Evolutionary conservation across 2,113 vertebrate species (phyloP).

Genomic region (Mionectes macconnelli): DNA sequence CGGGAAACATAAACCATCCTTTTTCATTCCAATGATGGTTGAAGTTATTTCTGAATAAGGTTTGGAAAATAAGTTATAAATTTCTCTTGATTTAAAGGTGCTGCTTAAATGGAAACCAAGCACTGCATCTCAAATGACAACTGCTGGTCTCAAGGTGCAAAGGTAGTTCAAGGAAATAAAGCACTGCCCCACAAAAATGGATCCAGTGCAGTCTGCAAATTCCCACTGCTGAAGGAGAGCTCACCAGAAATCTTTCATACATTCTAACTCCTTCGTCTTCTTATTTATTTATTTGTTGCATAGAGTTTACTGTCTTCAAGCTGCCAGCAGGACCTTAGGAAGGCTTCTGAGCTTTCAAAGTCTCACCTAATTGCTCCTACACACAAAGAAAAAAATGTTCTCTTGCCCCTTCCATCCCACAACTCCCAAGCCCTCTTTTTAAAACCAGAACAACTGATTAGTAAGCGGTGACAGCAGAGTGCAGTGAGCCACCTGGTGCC

Average conservation of each 20-base stretch:
- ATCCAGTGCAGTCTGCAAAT: neutral
- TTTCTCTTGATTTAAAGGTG: neutral
- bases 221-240: neutral
- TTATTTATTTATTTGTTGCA: neutral
- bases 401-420: neutral
- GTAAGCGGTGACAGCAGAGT: neutral
- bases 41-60: neutral
- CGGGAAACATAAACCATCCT: neutral
- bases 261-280: neutral
- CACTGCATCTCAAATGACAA: neutral
- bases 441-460: neutral
- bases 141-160: neutral
- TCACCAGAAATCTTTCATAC: neutral
- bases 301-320: neutral
- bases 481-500: neutral
- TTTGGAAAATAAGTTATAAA: neutral
- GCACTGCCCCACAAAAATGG: neutral
- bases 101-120: neutral
- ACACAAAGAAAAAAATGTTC: neutral
- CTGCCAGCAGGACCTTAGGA: neutral
- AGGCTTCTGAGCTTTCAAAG: neutral
- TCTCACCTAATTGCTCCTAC: neutral
- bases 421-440: neutral
- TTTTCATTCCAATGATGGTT: neutral
- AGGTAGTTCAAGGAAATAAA: neutral